A percentile compares a stretch with the other conserved stretches of the same genome.
Evolutionary conservation across 1,140 invertebrate genomes (phyloP).

Genomic region (Cheumatopsyche charites): DNA sequence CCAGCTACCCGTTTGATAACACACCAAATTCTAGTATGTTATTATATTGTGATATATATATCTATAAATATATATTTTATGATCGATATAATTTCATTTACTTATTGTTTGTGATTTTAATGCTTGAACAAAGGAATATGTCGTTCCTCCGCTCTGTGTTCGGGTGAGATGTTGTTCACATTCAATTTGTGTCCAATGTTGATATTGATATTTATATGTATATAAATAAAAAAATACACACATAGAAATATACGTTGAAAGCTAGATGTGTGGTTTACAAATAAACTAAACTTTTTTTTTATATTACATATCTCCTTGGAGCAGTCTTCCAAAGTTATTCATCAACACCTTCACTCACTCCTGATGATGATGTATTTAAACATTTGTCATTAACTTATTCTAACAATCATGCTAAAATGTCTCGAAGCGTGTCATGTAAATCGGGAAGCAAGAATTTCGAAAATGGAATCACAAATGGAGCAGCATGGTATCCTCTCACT

Average conservation of each 20-base stretch:
- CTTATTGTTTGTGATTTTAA: slow-evolving; percentile 49
- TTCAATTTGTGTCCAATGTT: slow-evolving; percentile 8
- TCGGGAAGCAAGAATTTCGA: slow-evolving; percentile 75
- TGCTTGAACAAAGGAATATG: slow-evolving; percentile 75
- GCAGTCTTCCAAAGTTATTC: slow-evolving; percentile 81
- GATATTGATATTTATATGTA: background rate
- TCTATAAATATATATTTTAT: slow-evolving; percentile 2
- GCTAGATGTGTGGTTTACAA: too few species aligned
- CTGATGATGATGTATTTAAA: slow-evolving; percentile 93
- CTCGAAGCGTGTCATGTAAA: slow-evolving; percentile 80
- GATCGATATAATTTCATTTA: background rate
- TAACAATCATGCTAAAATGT: slow-evolving; percentile 87
- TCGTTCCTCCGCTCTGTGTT: slow-evolving; percentile 79
- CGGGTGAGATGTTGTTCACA: slow-evolving; percentile 66
- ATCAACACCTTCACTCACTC: slow-evolving; percentile 79
- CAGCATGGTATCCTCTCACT: slow-evolving; percentile 89
- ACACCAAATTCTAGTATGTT: slow-evolving; percentile 88
- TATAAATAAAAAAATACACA: too few species aligned
- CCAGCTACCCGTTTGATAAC: slow-evolving; percentile 92
- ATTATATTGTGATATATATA: slow-evolving; percentile 9
- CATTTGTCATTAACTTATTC: slow-evolving; percentile 89
- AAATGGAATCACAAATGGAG: slow-evolving; percentile 90
- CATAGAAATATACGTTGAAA: too few species aligned
- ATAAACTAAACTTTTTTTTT: slow-evolving; percentile 40
- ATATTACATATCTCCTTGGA: slow-evolving; percentile 64